Conservation (phyloP, 92 coral and sea anemone species). For the Pocillopora grandis region DNA sequence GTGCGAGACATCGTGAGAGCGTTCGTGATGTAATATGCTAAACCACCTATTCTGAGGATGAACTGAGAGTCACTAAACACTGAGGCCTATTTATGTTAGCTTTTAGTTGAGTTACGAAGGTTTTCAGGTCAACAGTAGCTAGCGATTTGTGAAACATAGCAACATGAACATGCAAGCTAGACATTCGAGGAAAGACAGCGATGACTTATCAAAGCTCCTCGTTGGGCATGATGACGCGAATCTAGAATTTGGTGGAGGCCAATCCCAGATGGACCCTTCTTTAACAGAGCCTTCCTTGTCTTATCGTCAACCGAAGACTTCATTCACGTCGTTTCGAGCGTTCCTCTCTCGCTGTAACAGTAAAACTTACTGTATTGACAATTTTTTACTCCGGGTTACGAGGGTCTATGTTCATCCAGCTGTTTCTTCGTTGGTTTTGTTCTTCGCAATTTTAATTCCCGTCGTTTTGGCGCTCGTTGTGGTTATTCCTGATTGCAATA, state of each 20-base stretch:
- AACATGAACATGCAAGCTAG: slow-evolving; percentile 42
- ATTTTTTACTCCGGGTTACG: not conserved
- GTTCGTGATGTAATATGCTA: slow-evolving; percentile 9
- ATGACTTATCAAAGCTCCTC: slow-evolving; percentile 65
- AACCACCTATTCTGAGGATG: too few relatives aligned
- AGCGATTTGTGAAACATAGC: slow-evolving; percentile 18
- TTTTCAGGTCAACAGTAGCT: not conserved
- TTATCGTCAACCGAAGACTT: slow-evolving; percentile 72
- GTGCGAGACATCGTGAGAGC: not conserved
- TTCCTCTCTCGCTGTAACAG: slow-evolving; percentile 9
- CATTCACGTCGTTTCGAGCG: slow-evolving; percentile 15
- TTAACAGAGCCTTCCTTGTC: slow-evolving; percentile 37
- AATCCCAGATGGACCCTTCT: slow-evolving; percentile 11
- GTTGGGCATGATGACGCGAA: slow-evolving; percentile 23
- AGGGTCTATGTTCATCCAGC: slow-evolving; percentile 31
- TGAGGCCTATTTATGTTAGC: not conserved
- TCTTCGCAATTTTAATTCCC: slow-evolving; percentile 49
- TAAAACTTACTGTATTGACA: not conserved
- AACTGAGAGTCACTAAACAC: not conserved
- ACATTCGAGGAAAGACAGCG: slow-evolving; percentile 82
- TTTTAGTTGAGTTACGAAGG: slow-evolving; percentile 8
- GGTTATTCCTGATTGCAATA: slow-evolving; percentile 14
- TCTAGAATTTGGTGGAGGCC: slow-evolving; percentile 39
- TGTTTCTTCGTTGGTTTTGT: slow-evolving; percentile 35
- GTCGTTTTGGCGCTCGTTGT: slow-evolving; percentile 37